Base-by-base conservation (phyloP, 2,888 invertebrate species). In the Macrophya alboannulata region DNA sequence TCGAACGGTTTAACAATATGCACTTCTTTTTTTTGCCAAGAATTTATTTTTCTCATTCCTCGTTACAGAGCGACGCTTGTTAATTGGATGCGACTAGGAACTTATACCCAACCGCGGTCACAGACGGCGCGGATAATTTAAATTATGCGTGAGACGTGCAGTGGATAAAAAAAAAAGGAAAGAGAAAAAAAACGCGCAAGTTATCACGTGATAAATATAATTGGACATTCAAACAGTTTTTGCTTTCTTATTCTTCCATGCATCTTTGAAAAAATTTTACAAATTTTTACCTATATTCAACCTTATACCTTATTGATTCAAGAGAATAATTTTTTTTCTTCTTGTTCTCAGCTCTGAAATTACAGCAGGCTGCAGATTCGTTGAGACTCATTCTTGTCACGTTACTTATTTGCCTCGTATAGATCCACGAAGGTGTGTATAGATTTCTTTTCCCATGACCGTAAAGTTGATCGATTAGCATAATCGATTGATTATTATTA, bases 161-260 rank as follows among this genome's bases (percentile, higher is more conserved):
- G 9, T 15, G 37, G 17, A 76, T 81, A n/a, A 86, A 85, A 85
- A 85, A 87, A 88, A 89, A 87, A 87, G 79, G 77, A 86, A 86
- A 86, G 74, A 88, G 79, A 81, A 86, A 86, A 86, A 77, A 88
- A 79, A 87, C 87, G 86, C 31, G 17, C 43, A 25, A 89, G 89
- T 90, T 90, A 90, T 90, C 90, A 90, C 90, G 91, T 91, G 91
- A 92, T 90, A 90, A 90, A 92, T 90, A 91, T 91, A 92, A 92
- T 91, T 92, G 92, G 92, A 90, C 90, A 90, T 89, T 25, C 31
- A 51, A 37, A 81, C 40, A 83, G 77, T 85, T 74, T 77, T 15
- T 25, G 74, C 68, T 88, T 87, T 84, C 65, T 40, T 37, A n/a
- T 17, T 77, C 12, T 48, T n/a, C n/a, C n/a, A n/a, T n/a, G n/a